phyloP scores from a whole-genome alignment of 2,797 vertebrate species.

The Sciurus vulgaris region DNA sequence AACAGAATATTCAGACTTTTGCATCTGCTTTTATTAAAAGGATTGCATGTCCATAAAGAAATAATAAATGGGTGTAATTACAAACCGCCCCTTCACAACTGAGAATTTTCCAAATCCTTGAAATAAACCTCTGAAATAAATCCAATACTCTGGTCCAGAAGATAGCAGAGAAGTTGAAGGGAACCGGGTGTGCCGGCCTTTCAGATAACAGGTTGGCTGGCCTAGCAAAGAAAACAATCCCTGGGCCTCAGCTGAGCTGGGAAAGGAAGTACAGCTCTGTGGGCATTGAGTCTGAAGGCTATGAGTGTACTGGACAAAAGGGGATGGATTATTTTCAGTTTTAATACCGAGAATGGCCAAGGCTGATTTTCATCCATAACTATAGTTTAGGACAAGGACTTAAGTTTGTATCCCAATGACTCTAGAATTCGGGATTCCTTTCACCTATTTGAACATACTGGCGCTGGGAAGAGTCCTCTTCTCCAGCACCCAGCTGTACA shows the following conservation, averaged over 20 bases:
- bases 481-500: background rate
- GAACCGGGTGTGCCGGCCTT: background rate
- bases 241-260: background rate
- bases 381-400: background rate
- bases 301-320: background rate
- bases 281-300: background rate
- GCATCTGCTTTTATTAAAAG: slow-evolving; percentile 61
- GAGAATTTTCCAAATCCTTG: slow-evolving; percentile 34
- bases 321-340: slow-evolving; percentile 18
- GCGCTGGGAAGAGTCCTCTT: background rate
- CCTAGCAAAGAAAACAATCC: slow-evolving; percentile 13
- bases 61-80: background rate
- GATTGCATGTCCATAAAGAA: background rate
- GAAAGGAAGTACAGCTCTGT: background rate
- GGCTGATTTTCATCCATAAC: background rate
- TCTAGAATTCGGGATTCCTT: slow-evolving; percentile 36
- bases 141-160: background rate
- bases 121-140: background rate
- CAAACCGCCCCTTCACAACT: background rate
- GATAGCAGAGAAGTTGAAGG: background rate
- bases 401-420: background rate
- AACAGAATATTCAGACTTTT: background rate
- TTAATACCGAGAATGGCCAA: background rate
- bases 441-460: slow-evolving; percentile 2
- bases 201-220: background rate